These are phyloP conservation scores for Allolobophora icterica DNA, from an alignment of 2,888 invertebrate genomes.

Conservation along the genomic window DNA sequence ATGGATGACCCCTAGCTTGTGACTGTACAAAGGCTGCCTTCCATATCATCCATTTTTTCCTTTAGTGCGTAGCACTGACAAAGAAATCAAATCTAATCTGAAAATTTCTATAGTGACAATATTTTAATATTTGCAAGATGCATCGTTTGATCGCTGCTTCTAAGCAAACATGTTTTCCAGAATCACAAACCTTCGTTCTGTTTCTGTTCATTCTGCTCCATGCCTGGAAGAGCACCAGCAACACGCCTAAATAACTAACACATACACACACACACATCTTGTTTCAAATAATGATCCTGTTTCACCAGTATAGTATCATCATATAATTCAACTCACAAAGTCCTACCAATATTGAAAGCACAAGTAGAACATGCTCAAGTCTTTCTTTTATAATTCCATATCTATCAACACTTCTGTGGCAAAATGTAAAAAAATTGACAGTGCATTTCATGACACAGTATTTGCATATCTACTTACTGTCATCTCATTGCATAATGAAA, in stretches of 20 bases:
- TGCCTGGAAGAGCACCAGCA: slow-evolving; percentile 96
- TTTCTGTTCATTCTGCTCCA: slow-evolving; percentile 74
- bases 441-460: not conserved
- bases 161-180: not conserved
- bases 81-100: too few relatives aligned
- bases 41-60: too few relatives aligned
- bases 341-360: not conserved
- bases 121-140: too few relatives aligned
- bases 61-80: too few relatives aligned
- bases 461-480: not conserved
- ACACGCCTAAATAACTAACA: slow-evolving; percentile 91
- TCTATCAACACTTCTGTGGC: not conserved
- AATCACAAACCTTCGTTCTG: slow-evolving; percentile 59
- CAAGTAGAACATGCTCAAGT: not conserved
- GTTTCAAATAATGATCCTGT: not conserved
- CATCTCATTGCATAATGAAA: too few relatives aligned
- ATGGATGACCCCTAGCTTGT: too few relatives aligned
- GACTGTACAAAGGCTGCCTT: too few relatives aligned
- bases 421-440: not conserved
- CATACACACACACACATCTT: not conserved
- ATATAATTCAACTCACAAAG: not conserved
- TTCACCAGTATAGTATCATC: not conserved
- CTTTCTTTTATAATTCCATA: not conserved
- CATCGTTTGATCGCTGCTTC: too few relatives aligned
- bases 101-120: too few relatives aligned